Conservation (phyloP, 2,888 invertebrate species). For the Alloscopus bannaensis region DNA sequence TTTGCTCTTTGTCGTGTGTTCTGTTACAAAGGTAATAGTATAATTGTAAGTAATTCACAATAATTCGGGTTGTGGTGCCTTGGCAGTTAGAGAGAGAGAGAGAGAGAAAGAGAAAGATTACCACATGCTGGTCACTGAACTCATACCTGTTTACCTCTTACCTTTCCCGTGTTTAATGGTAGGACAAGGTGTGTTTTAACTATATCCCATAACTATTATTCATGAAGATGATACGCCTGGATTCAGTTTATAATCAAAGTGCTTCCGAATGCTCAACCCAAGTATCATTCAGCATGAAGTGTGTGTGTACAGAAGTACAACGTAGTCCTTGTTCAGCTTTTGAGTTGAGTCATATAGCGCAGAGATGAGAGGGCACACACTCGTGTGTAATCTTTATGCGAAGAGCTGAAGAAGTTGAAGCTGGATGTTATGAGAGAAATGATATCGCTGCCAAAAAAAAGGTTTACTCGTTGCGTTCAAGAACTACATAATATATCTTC, state of each 20-base stretch:
- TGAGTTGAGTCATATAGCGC: background rate
- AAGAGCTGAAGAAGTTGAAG: conserved; percentile 2
- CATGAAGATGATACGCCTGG: conserved; percentile 55
- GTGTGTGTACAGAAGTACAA: background rate
- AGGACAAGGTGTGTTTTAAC: conserved; percentile 25
- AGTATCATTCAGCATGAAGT: conserved; percentile 11
- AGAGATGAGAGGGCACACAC: too few species aligned
- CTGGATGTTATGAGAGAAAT: conserved; percentile 7
- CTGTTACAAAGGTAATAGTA: conserved; percentile 40
- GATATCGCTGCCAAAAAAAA: conserved; percentile 20
- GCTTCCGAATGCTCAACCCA: conserved; percentile 40
- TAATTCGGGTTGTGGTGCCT: conserved; percentile 51
- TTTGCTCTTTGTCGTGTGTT: conserved; percentile 4
- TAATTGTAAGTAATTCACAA: conserved; percentile 62
- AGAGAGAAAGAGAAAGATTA: conserved; percentile 19
- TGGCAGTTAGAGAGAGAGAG: conserved; percentile 24
- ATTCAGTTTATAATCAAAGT: conserved; percentile 54
- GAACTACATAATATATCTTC: background rate
- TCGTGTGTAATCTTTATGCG: background rate
- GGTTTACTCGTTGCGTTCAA: background rate
- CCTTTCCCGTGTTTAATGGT: conserved; percentile 18
- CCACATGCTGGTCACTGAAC: conserved; percentile 63
- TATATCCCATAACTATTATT: conserved; percentile 23
- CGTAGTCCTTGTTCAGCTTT: background rate
- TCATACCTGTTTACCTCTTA: conserved; percentile 57